Evolutionary conservation across 2,797 vertebrate genomes (phyloP), one percentile per base, ranked within the genome.

Genomic region (Gastrophryne carolinensis): DNA sequence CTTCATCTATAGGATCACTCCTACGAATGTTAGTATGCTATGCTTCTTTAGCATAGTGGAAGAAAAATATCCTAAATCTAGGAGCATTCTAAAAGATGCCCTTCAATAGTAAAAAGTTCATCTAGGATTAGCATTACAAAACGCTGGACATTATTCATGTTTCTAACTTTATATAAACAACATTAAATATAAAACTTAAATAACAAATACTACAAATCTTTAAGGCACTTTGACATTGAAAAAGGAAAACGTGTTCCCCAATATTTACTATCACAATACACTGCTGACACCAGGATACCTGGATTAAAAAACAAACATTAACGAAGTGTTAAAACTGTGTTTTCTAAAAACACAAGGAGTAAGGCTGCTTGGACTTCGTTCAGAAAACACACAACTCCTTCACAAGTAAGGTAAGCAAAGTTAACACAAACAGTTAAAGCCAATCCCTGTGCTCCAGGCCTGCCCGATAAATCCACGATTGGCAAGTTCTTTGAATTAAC

Each of bases 401-500:
- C 21, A 37, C 32, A 67, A 52, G 19, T 12, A 35, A 44, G 34
- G 19, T 17, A 47, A 6, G 13, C 17, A 41, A 19, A 2, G 5
- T 26, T 68, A 0, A 21, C 56, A 56, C 26, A 41, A 44, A 30
- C 8, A 26, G 21, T 58, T 72, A 4, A 26, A 47, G 15, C 44
- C 23, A 49, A 52, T 50, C 57, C 24, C 13, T 26, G 30, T 35
- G 69, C 29, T 37, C 53, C 21, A 61, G 39, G 41, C 69, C 29
- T 12, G 24, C 32, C 70, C 30, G 35, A n/a, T 23, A 15, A 8
- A 11, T 39, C 4, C 30, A 34, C 21, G 32, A 23, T 12, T 12
- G 17, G 5, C 10, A 12, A 11, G 24, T 1, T 10, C 9, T n/a
- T n/a, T n/a, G 30, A 12, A 13, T 83, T 82, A 91, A 49, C 89